Percentiles rank a stretch among this genome's conserved stretches.
Evolutionary conservation across 2,888 invertebrate species (phyloP).

Genomic region (Nycteola revayana): DNA sequence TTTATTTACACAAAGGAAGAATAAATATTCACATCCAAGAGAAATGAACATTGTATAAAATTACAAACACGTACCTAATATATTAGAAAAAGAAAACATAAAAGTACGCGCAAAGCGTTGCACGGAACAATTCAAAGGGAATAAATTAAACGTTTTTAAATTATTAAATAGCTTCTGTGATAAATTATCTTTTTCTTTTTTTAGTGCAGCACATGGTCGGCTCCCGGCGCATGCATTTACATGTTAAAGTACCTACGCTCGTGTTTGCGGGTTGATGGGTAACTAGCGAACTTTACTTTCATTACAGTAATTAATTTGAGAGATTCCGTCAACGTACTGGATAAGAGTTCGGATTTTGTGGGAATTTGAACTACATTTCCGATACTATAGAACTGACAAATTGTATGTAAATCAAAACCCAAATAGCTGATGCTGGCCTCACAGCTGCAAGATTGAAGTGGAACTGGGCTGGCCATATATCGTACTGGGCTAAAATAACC

Average conservation of each 20-base stretch:
- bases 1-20: no score
- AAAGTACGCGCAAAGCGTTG: conserved; percentile 1
- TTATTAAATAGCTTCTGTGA: conserved; percentile 42
- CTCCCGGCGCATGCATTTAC: conserved; percentile 30
- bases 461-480: no score
- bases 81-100: conserved; percentile 1
- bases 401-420: no score
- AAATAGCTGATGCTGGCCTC: no score
- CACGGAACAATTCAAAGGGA: conserved; percentile 31
- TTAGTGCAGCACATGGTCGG: conserved; percentile 20
- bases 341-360: conserved; percentile 23
- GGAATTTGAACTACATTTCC: no score
- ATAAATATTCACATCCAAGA: conserved; percentile 12
- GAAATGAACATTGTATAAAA: conserved; percentile 27
- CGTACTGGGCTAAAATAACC: no score
- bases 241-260: conserved; percentile 30
- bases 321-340: conserved; percentile 38
- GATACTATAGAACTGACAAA: no score
- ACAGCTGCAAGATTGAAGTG: no score
- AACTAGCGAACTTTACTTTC: conserved; percentile 47
- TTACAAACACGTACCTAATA: conserved; percentile 7
- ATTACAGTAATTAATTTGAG: conserved; percentile 54
- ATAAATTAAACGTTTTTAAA: conserved; percentile 45
- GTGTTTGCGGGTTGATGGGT: conserved; percentile 38
- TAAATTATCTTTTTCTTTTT: conserved; percentile 40